A percentile compares a stretch with the other conserved stretches of the same genome.
These are phyloP conservation scores for Ellobius talpinus DNA, from an alignment of 2,113 vertebrate species.

Conservation along the genomic window DNA sequence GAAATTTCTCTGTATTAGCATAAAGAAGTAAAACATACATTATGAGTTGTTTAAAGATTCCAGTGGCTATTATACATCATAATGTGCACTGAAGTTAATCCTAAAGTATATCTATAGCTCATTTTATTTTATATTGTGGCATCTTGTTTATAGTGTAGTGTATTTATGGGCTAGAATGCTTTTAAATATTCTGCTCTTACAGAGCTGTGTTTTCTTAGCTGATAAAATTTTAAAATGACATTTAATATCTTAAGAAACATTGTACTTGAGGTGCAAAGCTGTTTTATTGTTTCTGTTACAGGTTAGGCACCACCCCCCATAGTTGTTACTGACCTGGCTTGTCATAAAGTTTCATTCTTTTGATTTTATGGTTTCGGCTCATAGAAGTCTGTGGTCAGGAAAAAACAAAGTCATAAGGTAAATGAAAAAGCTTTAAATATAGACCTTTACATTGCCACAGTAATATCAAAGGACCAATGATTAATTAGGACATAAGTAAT, in stretches of 20 bases:
- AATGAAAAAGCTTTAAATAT: background rate
- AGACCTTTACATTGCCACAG: background rate
- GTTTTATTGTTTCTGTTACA: conserved; percentile 71
- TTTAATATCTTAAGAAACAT: conserved; percentile 74
- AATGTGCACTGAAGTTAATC: conserved; percentile 75
- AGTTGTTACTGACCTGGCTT: conserved; percentile 10
- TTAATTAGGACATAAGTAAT: conserved; percentile 9
- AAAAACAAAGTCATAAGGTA: background rate
- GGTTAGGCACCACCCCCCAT: background rate
- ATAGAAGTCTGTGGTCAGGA: background rate
- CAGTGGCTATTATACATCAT: conserved; percentile 71
- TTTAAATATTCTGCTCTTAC: conserved; percentile 76
- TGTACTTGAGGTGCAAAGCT: conserved; percentile 66
- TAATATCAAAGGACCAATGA: background rate
- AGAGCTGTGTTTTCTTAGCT: conserved; percentile 64
- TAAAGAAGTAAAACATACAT: conserved; percentile 71
- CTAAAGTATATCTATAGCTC: conserved; percentile 71
- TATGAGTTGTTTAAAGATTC: conserved; percentile 76
- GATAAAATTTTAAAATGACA: conserved; percentile 78
- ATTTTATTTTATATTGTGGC: conserved; percentile 72
- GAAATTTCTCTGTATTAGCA: conserved; percentile 58
- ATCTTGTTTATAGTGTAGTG: conserved; percentile 71
- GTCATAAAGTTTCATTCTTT: conserved; percentile 38
- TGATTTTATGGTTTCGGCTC: conserved; percentile 56
- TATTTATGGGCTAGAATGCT: conserved; percentile 71